Conservation (phyloP, 2,113 vertebrate genomes). For the Hipposideros armiger region DNA sequence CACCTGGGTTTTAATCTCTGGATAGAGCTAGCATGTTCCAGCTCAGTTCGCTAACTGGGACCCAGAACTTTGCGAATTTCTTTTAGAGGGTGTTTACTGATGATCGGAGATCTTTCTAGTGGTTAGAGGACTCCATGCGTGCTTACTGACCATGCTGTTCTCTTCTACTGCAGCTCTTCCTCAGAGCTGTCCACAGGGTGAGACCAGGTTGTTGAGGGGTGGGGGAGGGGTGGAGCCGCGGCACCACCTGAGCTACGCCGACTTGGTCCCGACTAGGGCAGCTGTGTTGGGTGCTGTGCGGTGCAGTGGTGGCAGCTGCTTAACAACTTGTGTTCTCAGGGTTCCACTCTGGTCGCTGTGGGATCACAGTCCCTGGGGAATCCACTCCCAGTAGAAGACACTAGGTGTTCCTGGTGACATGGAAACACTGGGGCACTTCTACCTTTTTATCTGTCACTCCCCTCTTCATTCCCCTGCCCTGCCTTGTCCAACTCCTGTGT, state of each 20-base stretch:
- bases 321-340: neutral
- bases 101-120: neutral
- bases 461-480: neutral
- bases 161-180: neutral
- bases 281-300: too few relatives aligned
- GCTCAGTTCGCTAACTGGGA: neutral
- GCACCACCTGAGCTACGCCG: neutral
- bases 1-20: neutral
- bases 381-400: neutral
- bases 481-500: neutral
- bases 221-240: accelerated
- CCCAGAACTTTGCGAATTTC: neutral
- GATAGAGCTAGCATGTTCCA: neutral
- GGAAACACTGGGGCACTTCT: neutral
- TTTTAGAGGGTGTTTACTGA: neutral
- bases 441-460: neutral
- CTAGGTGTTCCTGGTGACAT: neutral
- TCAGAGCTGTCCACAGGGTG: neutral
- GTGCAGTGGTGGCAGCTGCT: neutral
- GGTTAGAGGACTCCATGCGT: neutral
- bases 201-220: too few relatives aligned
- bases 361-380: neutral
- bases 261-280: neutral
- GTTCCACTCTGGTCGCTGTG: neutral
- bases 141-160: neutral